phyloP scores from a whole-genome alignment of 2,113 vertebrate species.

The Otis tarda region DNA sequence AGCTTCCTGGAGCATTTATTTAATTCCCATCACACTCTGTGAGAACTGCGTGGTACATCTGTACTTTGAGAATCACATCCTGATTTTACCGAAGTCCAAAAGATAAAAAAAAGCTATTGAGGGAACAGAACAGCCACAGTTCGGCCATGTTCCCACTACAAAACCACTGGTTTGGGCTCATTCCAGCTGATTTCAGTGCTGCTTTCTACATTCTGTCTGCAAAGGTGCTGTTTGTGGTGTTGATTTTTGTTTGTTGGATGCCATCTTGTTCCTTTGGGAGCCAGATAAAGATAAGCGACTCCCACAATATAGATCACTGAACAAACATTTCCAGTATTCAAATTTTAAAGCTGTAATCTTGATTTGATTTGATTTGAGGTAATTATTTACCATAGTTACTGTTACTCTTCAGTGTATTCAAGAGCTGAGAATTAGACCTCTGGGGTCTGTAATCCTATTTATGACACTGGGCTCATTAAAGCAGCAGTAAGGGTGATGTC shows the following conservation, averaged over 20 bases:
- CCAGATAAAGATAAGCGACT: not conserved
- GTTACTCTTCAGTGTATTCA: slow-evolving; percentile 28
- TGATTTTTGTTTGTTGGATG: not conserved
- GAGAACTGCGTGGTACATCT: not conserved
- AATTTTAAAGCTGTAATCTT: slow-evolving; percentile 32
- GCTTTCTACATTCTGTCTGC: not conserved
- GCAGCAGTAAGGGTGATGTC: slow-evolving; percentile 18
- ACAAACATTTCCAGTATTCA: not conserved
- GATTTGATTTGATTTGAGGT: slow-evolving; percentile 40
- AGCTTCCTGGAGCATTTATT: not conserved
- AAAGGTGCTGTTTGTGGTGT: not conserved
- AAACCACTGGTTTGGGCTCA: not conserved
- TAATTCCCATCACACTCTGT: not conserved
- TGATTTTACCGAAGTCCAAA: not conserved
- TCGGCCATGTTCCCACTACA: not conserved
- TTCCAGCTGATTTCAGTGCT: not conserved
- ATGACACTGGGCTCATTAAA: slow-evolving; percentile 52
- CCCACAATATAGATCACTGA: not conserved
- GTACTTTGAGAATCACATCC: not conserved
- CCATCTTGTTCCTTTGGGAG: not conserved
- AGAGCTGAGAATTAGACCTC: slow-evolving; percentile 41
- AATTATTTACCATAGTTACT: slow-evolving; percentile 61
- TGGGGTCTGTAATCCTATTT: slow-evolving; percentile 49
- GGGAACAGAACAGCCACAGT: not conserved
- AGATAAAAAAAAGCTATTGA: not conserved